Conservation (phyloP, 2,797 vertebrate species). For the Pampus argenteus region DNA sequence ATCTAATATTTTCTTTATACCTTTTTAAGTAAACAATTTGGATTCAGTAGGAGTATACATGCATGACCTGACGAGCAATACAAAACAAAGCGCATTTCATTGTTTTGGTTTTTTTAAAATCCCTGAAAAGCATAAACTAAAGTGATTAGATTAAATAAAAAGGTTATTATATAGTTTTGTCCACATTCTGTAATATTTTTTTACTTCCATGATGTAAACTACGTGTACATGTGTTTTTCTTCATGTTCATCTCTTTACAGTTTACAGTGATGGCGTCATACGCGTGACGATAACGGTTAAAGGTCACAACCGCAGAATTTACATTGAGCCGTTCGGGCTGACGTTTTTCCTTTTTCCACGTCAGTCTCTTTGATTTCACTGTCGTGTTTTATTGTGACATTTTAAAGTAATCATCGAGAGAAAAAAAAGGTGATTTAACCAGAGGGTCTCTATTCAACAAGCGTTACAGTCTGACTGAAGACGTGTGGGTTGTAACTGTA, state of each 20-base stretch:
- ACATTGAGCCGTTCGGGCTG: slow-evolving; percentile 1
- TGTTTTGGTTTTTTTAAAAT: slow-evolving; percentile 22
- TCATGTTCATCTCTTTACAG: slow-evolving; percentile 28
- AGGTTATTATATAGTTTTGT: slow-evolving; percentile 50
- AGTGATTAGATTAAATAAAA: slow-evolving; percentile 26
- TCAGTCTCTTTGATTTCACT: slow-evolving; percentile 20
- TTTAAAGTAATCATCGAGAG: slow-evolving; percentile 33
- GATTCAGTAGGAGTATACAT: slow-evolving; percentile 75
- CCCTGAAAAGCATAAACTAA: slow-evolving; percentile 29
- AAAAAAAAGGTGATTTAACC: slow-evolving; percentile 16
- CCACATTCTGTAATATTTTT: slow-evolving; percentile 39
- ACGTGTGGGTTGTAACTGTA: slow-evolving; percentile 54
- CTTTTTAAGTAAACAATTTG: slow-evolving; percentile 73
- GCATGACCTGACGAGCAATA: slow-evolving; percentile 82
- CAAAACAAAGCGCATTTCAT: slow-evolving; percentile 67
- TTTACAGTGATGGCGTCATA: slow-evolving; percentile 26
- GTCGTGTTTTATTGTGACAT: slow-evolving; percentile 50
- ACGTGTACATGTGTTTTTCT: slow-evolving; percentile 33
- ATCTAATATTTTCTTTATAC: slow-evolving; percentile 81
- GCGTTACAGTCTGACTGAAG: slow-evolving; percentile 4
- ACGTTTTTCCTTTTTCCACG: neutral
- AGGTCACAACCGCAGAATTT: slow-evolving; percentile 10
- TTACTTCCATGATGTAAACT: slow-evolving; percentile 29
- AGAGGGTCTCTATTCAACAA: slow-evolving; percentile 17
- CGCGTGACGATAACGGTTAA: neutral